Evolutionary conservation across 2,797 vertebrate genomes (phyloP).

Genomic region (Odontamblyopus lacepedii): DNA sequence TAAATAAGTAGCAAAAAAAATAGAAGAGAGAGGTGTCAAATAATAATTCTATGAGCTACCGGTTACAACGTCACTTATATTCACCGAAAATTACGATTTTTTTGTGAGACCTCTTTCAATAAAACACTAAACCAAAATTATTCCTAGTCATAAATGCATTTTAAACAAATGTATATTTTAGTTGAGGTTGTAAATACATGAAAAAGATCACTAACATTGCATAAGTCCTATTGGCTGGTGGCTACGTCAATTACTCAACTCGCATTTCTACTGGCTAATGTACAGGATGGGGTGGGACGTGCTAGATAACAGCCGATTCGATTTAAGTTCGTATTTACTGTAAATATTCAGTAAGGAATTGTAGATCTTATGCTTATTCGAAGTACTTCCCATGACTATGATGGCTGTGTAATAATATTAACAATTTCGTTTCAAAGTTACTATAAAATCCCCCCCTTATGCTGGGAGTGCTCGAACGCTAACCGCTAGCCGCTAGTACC

Average conservation of each 20-base stretch:
- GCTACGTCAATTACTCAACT: constrained; percentile 47
- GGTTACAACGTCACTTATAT: neutral
- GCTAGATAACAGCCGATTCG: constrained; percentile 21
- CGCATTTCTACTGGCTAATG: constrained; percentile 49
- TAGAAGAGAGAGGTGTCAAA: no score
- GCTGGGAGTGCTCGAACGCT: constrained; percentile 21
- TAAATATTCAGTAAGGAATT: neutral
- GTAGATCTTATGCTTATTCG: neutral
- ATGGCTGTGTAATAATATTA: neutral
- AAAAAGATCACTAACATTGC: neutral
- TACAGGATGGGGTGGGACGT: neutral
- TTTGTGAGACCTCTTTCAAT: neutral
- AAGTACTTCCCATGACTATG: no score
- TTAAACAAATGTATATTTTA: neutral
- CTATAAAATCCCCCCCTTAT: neutral
- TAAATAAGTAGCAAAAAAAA: no score
- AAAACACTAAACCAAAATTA: neutral
- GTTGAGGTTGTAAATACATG: neutral
- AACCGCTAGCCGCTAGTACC: constrained; percentile 14
- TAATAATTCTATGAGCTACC: neutral
- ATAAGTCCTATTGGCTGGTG: neutral
- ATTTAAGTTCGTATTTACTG: constrained; percentile 25
- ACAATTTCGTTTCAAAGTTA: neutral
- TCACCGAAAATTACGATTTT: neutral
- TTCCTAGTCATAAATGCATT: neutral